A percentile compares a stretch with the other conserved stretches of the same genome.
These are phyloP conservation scores for Lacerta viridis DNA, from an alignment of 2,797 vertebrate species.

Conservation along the genomic window DNA sequence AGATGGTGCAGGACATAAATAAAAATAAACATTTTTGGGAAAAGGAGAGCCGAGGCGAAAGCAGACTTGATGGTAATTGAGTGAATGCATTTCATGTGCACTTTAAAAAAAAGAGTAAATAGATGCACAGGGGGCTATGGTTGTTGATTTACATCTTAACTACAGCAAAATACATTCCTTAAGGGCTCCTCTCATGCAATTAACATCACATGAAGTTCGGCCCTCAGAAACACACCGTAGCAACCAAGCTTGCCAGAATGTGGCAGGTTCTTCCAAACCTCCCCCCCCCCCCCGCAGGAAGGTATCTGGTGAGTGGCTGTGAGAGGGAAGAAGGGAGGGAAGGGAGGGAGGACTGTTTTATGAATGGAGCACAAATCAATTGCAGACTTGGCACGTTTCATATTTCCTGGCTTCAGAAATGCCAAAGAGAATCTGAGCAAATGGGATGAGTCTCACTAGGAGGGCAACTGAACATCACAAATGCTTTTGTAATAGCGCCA, in stretches of 20 bases:
- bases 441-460: neutral
- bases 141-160: neutral
- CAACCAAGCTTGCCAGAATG: neutral
- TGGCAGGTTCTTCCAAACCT: neutral
- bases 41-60: neutral
- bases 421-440: neutral
- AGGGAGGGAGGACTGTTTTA: neutral
- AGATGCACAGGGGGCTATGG: neutral
- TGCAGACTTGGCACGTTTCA: neutral
- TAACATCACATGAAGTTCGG: neutral
- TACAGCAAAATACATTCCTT: neutral
- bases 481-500: neutral
- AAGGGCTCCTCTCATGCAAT: neutral
- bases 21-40: neutral
- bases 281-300: neutral
- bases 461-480: neutral
- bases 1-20: neutral
- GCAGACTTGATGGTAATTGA: neutral
- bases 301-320: neutral
- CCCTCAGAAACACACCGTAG: neutral
- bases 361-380: neutral
- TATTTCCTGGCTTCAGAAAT: neutral
- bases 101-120: neutral
- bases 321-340: neutral
- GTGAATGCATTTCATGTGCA: neutral